Base-by-base conservation (phyloP, 2,113 vertebrate genomes). In the Calyptomena viridis region DNA sequence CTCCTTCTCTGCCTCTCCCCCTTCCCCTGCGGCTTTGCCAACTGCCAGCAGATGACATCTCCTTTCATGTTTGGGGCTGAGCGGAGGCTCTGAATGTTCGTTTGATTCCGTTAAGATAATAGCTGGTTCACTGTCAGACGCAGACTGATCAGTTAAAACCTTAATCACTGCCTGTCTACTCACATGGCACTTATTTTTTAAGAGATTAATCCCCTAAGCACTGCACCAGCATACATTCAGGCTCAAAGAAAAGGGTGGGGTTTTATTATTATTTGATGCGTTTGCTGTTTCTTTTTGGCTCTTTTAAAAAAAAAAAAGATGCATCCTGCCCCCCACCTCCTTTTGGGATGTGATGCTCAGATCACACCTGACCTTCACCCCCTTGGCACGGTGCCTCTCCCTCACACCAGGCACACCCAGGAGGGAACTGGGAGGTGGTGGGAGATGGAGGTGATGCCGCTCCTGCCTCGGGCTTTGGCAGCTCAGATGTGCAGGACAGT, bases 101-200 rank as follows among this genome's bases (percentile, higher is more conserved):
- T 99, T 99, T 99, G 99, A 99, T 99, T 99, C 99, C 98, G 98
- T 99, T 99, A 99, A 99, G 99, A 99, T 99, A 99, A 99, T 99
- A 99, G 99, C 99, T 99, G 98, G 99, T 99, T 99, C 98, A 98
- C 99, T 99, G 99, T 99, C 99, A 99, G 99, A 98, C 97, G 98
- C 98, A 97, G 99, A 99, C 99, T 99, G 99, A 99, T 99, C 99
- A 99, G 98, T 99, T 99, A 99, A 99, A 99, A 99, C 99, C 99
- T 99, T 99, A 99, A 99, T 99, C 99, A 99, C 99, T 98, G 99
- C 99, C 99, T 99, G 99, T 99, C 99, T 99, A 99, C 99, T 99
- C 97, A 97, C 98, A 98, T 99, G 98, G 99, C 99, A 99, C 98
- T 98, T 98, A 98, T 97, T 98, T 98, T 97, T 98, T 98, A 98